Conservation (phyloP, 2,113 vertebrate species). For the Reinhardtius hippoglossoides region DNA sequence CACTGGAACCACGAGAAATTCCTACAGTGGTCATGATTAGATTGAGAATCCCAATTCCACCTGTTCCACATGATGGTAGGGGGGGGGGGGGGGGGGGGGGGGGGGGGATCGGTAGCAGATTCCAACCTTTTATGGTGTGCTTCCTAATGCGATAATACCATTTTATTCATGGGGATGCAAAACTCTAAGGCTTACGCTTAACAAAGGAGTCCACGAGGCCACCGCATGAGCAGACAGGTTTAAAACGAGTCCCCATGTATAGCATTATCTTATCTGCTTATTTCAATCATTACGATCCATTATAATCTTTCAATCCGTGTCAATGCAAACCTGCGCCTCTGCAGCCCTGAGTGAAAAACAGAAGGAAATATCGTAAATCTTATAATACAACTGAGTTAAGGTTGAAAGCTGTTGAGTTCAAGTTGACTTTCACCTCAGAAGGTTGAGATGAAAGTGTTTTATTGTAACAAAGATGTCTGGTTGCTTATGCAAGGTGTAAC, state of each 20-base stretch:
- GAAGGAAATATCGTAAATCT: too few relatives aligned
- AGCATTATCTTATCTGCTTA: constrained; percentile 2
- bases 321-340: too few relatives aligned
- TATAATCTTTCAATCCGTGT: too few relatives aligned
- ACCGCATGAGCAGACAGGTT: neutral
- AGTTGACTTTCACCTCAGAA: neutral
- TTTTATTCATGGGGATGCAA: constrained; percentile 1
- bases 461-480: constrained; percentile 5
- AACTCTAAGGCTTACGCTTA: neutral
- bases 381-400: neutral
- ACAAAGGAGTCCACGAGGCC: neutral
- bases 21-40: neutral
- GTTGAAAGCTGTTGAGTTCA: neutral
- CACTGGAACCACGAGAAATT: neutral
- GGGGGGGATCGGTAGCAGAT: too few relatives aligned
- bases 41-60: neutral
- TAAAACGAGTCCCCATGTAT: neutral
- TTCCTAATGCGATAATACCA: neutral
- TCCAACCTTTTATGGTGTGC: neutral
- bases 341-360: too few relatives aligned
- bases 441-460: neutral
- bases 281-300: too few relatives aligned
- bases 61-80: neutral
- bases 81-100: too few relatives aligned
- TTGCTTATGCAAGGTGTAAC: neutral